A percentile compares a stretch with the other conserved stretches of the same genome.
phyloP scores from a whole-genome alignment of 1,140 invertebrate genomes.

The Orchestia grillus region DNA sequence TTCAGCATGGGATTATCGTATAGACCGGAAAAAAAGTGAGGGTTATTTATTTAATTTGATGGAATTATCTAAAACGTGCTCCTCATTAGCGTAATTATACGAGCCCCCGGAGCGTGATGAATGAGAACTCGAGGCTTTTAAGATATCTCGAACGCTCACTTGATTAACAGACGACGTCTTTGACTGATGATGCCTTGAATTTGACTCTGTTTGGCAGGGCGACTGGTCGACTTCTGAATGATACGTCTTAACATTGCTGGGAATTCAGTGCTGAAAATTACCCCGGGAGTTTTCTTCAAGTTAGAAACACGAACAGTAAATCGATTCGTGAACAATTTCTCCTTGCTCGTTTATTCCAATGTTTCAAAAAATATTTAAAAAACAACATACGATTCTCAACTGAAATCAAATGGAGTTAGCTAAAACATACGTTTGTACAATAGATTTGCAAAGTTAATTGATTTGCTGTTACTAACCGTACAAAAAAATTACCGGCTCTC shows the following conservation, averaged over 20 bases:
- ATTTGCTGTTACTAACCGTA: too few relatives aligned
- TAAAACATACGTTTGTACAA: too few relatives aligned
- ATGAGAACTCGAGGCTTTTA: neutral
- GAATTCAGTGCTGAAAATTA: neutral
- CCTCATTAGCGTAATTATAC: neutral
- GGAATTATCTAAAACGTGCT: neutral
- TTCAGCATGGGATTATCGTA: too few relatives aligned
- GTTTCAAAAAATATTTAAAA: too few relatives aligned
- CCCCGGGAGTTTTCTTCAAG: neutral
- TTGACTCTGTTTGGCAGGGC: too few relatives aligned
- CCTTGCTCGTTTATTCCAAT: neutral
- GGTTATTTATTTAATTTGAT: neutral
- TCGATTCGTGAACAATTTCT: neutral
- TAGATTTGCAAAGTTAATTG: too few relatives aligned
- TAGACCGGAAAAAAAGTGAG: neutral
- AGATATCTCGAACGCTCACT: neutral
- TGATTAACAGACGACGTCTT: neutral
- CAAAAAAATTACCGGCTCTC: too few relatives aligned
- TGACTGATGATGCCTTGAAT: neutral
- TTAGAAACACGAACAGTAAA: neutral
- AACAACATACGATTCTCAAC: too few relatives aligned
- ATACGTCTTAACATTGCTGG: neutral
- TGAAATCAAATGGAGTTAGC: too few relatives aligned
- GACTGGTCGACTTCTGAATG: too few relatives aligned
- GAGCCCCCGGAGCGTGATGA: neutral